phyloP scores from a whole-genome alignment of 2,113 vertebrate species.

The Bubalus kerabau region DNA sequence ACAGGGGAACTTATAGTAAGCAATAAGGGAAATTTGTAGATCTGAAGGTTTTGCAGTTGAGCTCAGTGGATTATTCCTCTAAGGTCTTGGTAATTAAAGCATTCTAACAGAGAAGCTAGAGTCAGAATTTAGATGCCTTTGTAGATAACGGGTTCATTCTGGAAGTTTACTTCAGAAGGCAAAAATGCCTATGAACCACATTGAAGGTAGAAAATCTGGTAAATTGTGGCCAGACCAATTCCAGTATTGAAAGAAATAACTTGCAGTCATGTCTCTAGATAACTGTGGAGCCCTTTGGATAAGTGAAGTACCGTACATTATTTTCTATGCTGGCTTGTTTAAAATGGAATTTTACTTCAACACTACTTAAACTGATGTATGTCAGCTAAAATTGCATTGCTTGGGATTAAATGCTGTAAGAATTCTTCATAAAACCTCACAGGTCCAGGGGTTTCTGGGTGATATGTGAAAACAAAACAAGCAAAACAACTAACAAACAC shows the following conservation, averaged over 20 bases:
- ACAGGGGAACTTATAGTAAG: background rate
- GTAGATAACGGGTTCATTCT: background rate
- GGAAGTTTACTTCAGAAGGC: background rate
- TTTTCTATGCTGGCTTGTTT: background rate
- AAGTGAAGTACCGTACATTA: background rate
- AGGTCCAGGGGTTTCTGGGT: background rate
- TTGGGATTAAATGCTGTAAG: background rate
- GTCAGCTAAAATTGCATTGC: background rate
- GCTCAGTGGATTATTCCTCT: background rate
- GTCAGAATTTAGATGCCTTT: background rate
- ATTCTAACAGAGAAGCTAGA: background rate
- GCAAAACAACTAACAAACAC: background rate
- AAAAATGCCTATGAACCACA: background rate
- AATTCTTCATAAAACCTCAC: background rate
- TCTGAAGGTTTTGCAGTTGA: background rate
- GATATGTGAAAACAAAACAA: background rate
- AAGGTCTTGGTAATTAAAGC: background rate
- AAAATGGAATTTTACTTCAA: background rate
- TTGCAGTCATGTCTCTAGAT: background rate
- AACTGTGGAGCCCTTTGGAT: background rate
- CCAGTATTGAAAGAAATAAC: background rate
- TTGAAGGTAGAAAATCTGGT: background rate
- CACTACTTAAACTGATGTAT: background rate
- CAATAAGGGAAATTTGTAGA: background rate
- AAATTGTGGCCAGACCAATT: background rate